phyloP scores from a whole-genome alignment of 1,140 invertebrate genomes.

The Pachypsylla venusta region DNA sequence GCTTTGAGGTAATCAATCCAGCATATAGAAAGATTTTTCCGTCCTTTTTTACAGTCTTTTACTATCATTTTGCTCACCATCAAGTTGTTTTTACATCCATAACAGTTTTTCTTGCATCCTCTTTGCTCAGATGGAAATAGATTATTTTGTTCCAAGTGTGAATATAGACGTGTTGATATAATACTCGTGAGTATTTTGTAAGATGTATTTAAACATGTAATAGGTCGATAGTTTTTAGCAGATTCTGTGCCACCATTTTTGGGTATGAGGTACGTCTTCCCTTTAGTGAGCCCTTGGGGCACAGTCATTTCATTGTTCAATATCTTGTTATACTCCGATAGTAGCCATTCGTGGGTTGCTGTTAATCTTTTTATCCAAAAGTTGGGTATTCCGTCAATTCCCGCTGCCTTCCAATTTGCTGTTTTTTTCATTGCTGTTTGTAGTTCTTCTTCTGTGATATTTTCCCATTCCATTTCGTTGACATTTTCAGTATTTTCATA shows the following conservation, averaged over 20 bases:
- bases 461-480: neutral
- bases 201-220: neutral
- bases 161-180: neutral
- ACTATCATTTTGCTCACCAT: neutral
- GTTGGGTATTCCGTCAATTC: neutral
- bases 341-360: neutral
- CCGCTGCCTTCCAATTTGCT: neutral
- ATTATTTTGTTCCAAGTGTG: neutral
- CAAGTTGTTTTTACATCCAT: neutral
- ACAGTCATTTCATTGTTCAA: neutral
- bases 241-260: neutral
- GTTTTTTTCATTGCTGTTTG: neutral
- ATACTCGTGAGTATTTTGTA: conserved; percentile 4
- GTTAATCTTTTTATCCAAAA: conserved; percentile 6
- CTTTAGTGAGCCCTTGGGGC: neutral
- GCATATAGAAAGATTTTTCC: neutral
- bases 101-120: neutral
- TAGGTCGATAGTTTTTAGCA: conserved; percentile 6
- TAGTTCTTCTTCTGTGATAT: too few species aligned
- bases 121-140: conserved; percentile 5
- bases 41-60: neutral
- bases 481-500: neutral
- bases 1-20: neutral
- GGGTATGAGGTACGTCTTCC: neutral
- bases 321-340: neutral